Base-by-base conservation (phyloP, 2,888 invertebrate genomes). In the Campopleginae sp. region DNA sequence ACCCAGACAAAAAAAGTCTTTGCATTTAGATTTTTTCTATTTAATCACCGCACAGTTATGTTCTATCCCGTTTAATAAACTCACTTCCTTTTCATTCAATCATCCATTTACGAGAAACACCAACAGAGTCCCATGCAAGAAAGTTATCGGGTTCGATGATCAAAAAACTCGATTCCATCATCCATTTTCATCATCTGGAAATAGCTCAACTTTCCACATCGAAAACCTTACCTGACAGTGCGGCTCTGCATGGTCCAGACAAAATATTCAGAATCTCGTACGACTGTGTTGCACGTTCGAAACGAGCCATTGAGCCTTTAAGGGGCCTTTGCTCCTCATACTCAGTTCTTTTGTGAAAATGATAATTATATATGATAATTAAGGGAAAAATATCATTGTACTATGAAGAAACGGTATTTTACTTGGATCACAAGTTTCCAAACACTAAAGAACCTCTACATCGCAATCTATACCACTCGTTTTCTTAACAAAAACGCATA, bases 401-500 rank as follows among this genome's bases (percentile, higher is more conserved):
- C 23, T 23, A 2, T 10, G 3, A 23, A 3, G 2, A 4, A 54
- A 54, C 23, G 54, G 19, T 1, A 54, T 54, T 8, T 10, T 12
- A 54, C 23, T 23, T 27, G 23, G 12, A 54, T 54, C 10, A 23
- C 54, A 10, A 12, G 54, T 27, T 54, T 48, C 10, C 12, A 54
- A 54, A 10, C 23, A 3, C 23, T 54, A 54, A 12, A 23, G 3
- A 33, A 63, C 17, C 61, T 63, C 74, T 80, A 80, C 68, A 80
- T 75, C 74, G 17, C 19, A 38, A 74, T 79, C 61, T 79, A 71
- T 66, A 80, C 80, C 51, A 72, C 71, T 79, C 71, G 72, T 65
- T 75, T 71, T 27, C 54, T 51, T 48, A 88, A 89, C 88, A 89
- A 89, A 90, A 91, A 90, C 91, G 89, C 87, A 90, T 88, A n/a